Evolutionary conservation across 2,888 invertebrate species (phyloP), one percentile per base, ranked within the genome.

Genomic region (Adela reaumurella): DNA sequence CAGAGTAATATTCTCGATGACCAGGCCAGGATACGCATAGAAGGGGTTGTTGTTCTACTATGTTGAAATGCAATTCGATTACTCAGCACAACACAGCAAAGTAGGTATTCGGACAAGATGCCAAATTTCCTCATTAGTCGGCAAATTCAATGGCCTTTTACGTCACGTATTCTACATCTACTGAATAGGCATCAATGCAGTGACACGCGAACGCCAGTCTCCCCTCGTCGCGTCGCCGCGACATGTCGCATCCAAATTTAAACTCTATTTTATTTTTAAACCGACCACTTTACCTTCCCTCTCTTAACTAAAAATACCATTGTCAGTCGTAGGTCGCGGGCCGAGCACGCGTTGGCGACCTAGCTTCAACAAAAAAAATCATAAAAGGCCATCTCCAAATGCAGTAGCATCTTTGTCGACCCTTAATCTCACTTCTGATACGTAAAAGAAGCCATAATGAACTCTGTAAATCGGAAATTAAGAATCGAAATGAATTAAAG

Each of bases 351-450:
- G 57, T 65, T 65, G 69, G 70, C 71, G 73, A 71, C 77, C 77
- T 78, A 76, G 77, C 74, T 73, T 71, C 69, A 57, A 72, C 74
- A 76, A 74, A 72, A 74, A 76, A 74, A 73, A 70, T 68, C 73
- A 74, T 76, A 73, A 77, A 78, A 74, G 77, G 64, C 69, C 70
- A 67, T 63, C 63, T 55, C 61, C 65, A 68, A 78, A 78, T 74
- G 64, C 72, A 24, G 78, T 78, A 78, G 78, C 78, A 77, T 78
- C 78, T 78, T 78, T 77, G 76, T 78, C 77, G 78, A 78, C 74
- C 68, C 62, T 59, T 14, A 35, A 35, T 35, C 35, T 3, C 57
- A 57, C 52, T 57, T 55, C 54, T n/a, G n/a, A n/a, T n/a, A n/a
- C 53, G 49, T 52, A 65, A 64, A 56, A 63, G 35, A 14, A 35